Percentiles rank a stretch among this genome's conserved stretches.
Conservation (phyloP, 2,113 vertebrate species). For the Toxotes chatareus region DNA sequence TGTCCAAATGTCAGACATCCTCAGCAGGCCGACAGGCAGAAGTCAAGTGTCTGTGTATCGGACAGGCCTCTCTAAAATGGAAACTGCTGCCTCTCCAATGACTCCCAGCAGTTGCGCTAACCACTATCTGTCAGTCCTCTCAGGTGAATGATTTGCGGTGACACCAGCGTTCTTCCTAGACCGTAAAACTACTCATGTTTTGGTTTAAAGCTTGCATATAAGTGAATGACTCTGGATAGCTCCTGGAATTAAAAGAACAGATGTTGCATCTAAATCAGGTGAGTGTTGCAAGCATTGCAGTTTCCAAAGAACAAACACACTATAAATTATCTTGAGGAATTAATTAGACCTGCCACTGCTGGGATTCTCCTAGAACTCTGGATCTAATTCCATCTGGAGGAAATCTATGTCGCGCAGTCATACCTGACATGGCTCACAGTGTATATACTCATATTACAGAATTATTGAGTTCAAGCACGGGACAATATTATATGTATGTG, state of each 20-base stretch:
- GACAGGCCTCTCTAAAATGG: constrained; percentile 27
- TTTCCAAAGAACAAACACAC: constrained; percentile 24
- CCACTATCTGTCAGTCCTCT: neutral
- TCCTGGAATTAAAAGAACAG: constrained; percentile 34
- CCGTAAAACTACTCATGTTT: constrained; percentile 11
- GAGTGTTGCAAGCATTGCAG: constrained; percentile 11
- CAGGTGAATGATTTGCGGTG: constrained; percentile 27
- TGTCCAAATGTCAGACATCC: constrained; percentile 7
- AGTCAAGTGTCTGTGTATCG: constrained; percentile 8
- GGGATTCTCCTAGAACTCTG: constrained; percentile 1
- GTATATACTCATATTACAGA: constrained; percentile 10
- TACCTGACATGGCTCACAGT: constrained; percentile 15
- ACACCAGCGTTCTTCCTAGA: constrained; percentile 6
- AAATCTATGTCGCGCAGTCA: constrained; percentile 9
- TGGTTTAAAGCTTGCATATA: constrained; percentile 8
- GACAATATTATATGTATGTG: neutral
- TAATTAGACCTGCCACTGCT: constrained; percentile 26
- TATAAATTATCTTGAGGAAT: constrained; percentile 25
- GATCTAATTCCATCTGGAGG: constrained; percentile 27
- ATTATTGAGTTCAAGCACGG: constrained; percentile 29
- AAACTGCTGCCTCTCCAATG: constrained; percentile 15
- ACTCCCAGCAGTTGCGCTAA: neutral
- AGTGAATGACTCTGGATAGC: constrained; percentile 36
- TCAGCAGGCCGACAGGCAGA: constrained; percentile 10
- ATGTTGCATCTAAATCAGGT: constrained; percentile 39